Evolutionary conservation across 2,888 invertebrate genomes (phyloP), one percentile per base, ranked within the genome.

Genomic region (Shargacucullia verbasci): DNA sequence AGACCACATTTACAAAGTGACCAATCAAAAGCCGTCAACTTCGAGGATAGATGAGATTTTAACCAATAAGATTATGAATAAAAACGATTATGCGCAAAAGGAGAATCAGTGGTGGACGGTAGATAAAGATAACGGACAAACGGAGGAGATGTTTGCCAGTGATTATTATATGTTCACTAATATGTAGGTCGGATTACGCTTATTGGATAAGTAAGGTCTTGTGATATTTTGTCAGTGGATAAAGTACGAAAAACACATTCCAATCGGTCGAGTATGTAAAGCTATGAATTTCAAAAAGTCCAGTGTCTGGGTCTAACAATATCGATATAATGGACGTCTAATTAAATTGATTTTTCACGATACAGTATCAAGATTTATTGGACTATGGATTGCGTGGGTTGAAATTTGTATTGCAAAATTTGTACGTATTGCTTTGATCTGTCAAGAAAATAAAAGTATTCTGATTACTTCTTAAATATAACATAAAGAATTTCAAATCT

Each of bases 1-100:
- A 0, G 93, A 94, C 66, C 94, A 94, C 43, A 94, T 94, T 39
- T 94, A 94, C 55, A 94, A 94, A 88, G 94, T 94, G 48, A 94
- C 94, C 70, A 94, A 94, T 88, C 94, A 94, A 64, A 94, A 94
- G 60, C 93, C 94, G 27, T 92, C 92, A 35, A 89, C 92, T 47
- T 91, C 93, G 6, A 84, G 89, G 4, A 89, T 94, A 15, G 92
- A 94, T 52, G 91, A 92, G 63, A 92, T 94, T 70, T 76, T 94
- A 50, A 91, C 94, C 53, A 92, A 92, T 88, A 94, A 94, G 68
- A 90, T 92, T 27, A 80, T 84, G 70, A 83, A 79, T 59, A 83
- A 78, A 25, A 76, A 58, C 31, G 71, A 78, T 58, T 70, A 59
- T 44, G 53, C 63, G 11, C 81, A 88, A 33, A 91, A 91, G 38